These are phyloP conservation scores for Periplaneta americana DNA, from an alignment of 1,140 invertebrate genomes.

Conservation along the genomic window DNA sequence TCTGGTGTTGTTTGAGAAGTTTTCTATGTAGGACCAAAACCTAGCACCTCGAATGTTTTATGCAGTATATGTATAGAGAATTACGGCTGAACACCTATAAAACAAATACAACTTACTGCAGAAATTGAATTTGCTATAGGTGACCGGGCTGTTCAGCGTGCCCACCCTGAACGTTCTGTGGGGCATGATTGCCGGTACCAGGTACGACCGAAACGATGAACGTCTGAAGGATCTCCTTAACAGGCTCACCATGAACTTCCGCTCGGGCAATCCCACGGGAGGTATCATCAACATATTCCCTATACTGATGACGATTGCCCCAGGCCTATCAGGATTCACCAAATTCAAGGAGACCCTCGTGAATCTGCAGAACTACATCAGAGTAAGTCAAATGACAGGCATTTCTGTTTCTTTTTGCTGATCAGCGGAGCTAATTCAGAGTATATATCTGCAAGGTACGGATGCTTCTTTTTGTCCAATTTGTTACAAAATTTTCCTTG, in stretches of 20 bases:
- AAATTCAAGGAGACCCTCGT: background rate
- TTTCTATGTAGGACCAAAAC: too few species aligned
- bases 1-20: too few species aligned
- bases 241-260: background rate
- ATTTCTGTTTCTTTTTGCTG: too few species aligned
- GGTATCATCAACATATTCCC: background rate
- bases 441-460: too few species aligned
- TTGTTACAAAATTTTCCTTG: too few species aligned
- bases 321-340: background rate
- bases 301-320: background rate
- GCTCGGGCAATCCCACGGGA: background rate
- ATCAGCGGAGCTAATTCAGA: too few species aligned
- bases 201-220: background rate
- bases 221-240: background rate
- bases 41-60: too few species aligned
- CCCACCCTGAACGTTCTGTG: background rate
- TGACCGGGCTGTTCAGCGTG: background rate
- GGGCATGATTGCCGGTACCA: background rate
- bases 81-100: too few species aligned
- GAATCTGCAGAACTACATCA: background rate
- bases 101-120: too few species aligned
- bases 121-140: too few species aligned
- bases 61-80: too few species aligned
- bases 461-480: too few species aligned
- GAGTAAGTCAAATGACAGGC: background rate